phyloP scores from a whole-genome alignment of 2,797 vertebrate genomes.

The Lepilemur ruficaudatus region DNA sequence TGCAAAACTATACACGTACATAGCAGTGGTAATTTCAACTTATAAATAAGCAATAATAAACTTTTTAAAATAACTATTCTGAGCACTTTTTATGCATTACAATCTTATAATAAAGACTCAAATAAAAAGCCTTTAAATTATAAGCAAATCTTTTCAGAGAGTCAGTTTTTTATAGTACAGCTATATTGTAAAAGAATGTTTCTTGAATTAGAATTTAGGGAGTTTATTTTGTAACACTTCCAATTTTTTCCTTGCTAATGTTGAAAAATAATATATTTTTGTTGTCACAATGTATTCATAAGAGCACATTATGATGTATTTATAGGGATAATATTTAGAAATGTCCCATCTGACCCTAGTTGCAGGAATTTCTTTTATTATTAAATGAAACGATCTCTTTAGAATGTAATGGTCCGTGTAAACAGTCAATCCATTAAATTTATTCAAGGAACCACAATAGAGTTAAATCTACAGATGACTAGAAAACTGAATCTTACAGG shows the following conservation, averaged over 20 bases:
- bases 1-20: neutral
- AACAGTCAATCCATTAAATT: slow-evolving; percentile 50
- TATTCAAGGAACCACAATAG: slow-evolving; percentile 50
- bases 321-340: neutral
- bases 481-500: slow-evolving; percentile 65
- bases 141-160: neutral
- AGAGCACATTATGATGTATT: neutral
- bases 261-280: neutral
- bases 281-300: neutral
- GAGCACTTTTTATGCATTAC: neutral
- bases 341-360: neutral
- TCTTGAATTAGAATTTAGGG: neutral
- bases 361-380: neutral
- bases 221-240: neutral
- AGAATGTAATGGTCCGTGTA: slow-evolving; percentile 43
- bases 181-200: neutral
- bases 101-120: neutral
- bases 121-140: neutral
- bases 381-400: slow-evolving; percentile 27
- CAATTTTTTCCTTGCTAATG: neutral
- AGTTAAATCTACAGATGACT: slow-evolving; percentile 54
- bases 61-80: neutral
- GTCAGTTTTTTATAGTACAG: neutral
- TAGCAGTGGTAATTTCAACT: neutral
- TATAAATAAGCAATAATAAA: neutral